These are phyloP conservation scores for Atherinomorus stipes DNA, from an alignment of 2,113 vertebrate genomes.

Conservation along the genomic window DNA sequence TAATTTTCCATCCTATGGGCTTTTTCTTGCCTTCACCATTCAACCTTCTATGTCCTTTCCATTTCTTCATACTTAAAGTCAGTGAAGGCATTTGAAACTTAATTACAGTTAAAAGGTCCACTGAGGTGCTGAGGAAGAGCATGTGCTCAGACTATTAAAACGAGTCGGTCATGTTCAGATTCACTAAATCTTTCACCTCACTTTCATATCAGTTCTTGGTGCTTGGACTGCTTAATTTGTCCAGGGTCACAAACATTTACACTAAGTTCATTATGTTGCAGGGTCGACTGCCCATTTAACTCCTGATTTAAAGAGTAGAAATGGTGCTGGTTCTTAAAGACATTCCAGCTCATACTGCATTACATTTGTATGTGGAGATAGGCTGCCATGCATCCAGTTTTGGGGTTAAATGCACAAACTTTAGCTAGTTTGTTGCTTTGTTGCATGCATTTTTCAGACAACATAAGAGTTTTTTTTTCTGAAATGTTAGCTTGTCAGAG, in stretches of 20 bases:
- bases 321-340: background rate
- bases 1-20: background rate
- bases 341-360: background rate
- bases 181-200: slow-evolving; percentile 31
- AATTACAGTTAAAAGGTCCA: slow-evolving; percentile 64
- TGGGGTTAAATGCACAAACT: background rate
- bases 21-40: slow-evolving; percentile 14
- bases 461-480: background rate
- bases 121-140: slow-evolving; percentile 10
- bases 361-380: background rate
- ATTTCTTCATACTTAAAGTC: slow-evolving; percentile 40
- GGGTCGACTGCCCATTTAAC: background rate
- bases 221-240: slow-evolving; percentile 19
- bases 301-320: background rate
- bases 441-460: slow-evolving; percentile 18
- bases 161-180: slow-evolving; percentile 36
- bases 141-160: slow-evolving; percentile 62
- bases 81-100: slow-evolving; percentile 58
- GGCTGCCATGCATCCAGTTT: background rate
- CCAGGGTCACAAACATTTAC: slow-evolving; percentile 12
- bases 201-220: slow-evolving; percentile 23
- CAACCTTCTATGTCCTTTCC: slow-evolving; percentile 59
- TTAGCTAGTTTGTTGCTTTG: background rate
- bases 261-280: slow-evolving; percentile 20
- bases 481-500: slow-evolving; percentile 6